Evolutionary conservation across 2,113 vertebrate species (phyloP), one percentile per base, ranked within the genome.

Genomic region (Platichthys flesus): DNA sequence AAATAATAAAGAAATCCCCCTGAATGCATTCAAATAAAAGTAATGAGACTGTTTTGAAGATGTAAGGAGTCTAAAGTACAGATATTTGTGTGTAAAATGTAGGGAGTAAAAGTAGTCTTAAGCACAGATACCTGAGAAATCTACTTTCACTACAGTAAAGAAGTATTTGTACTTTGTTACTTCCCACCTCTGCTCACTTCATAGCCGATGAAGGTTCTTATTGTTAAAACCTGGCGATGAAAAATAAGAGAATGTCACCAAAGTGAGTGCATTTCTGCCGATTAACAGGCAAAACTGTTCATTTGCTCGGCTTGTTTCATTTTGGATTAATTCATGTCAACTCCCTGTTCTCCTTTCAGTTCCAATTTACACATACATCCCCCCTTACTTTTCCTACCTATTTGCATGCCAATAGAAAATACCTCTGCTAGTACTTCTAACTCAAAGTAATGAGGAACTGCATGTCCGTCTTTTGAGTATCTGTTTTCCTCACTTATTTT

Each of bases 401-500:
- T 72, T 5, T 85, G 92, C 93, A 93, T 93, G 93, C 72, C 42
- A 65, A 57, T 76, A 45, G 28, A 73, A 76, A 82, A 67, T n/a
- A 64, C 15, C 40, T 69, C n/a, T 65, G 74, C 74, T 80, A 26
- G 78, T 67, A 69, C 28, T 74, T 79, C 58, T 82, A 58, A 47
- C 88, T 90, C 83, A 87, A 92, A 91, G 91, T 90, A 74, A 54
- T 54, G 51, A 54, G 51, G 82, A 77, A 90, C 54, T 94, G 96
- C 96, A 96, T 96, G 97, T 90, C 63, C 63, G 90, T 91, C 93
- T 91, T 94, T 93, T 95, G 93, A 95, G 92, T 92, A 67, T 90
- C 94, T 96, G 78, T 95, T 93, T 95, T 95, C 95, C 94, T 95
- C 70, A 81, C 94, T 93, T 95, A 90, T 94, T 94, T 92, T 94